Percentiles rank a stretch among this genome's conserved stretches.
Conservation (phyloP, 2,797 vertebrate species). For the Mormyrops attenuatus region DNA sequence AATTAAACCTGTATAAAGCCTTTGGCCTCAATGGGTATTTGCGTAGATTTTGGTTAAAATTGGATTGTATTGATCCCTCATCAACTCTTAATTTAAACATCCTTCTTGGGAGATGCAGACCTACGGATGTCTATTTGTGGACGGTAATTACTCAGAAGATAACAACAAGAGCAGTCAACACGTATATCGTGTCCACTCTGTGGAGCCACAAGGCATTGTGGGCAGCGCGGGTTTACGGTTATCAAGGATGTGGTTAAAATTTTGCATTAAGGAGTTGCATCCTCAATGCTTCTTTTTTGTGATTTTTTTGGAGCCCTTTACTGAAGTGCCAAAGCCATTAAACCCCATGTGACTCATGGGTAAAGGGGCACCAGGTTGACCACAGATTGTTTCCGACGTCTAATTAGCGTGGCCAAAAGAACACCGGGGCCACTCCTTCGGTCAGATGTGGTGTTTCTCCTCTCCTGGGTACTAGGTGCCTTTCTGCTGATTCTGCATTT, state of each 20-base stretch:
- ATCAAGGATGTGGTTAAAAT: neutral
- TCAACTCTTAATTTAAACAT: neutral
- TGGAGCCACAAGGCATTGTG: neutral
- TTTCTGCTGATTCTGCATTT: neutral
- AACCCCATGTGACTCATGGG: neutral
- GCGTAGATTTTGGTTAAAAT: neutral
- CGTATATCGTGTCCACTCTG: neutral
- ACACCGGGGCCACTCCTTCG: neutral
- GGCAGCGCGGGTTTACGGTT: neutral
- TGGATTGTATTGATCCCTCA: constrained; percentile 3
- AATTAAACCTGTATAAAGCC: neutral
- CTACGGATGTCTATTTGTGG: neutral
- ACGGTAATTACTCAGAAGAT: neutral
- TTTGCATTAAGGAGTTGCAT: neutral
- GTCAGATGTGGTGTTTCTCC: neutral
- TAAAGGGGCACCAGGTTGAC: neutral
- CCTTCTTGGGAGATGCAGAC: neutral
- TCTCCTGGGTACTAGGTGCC: neutral
- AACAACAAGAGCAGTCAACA: neutral
- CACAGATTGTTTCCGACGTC: neutral
- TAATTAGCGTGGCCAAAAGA: neutral
- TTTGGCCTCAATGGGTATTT: neutral
- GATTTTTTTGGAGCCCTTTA: neutral
- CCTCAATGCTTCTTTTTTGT: neutral
- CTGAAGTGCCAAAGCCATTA: neutral